Evolutionary conservation across 2,888 invertebrate species (phyloP).

Genomic region (Cheilosia scutellata): DNA sequence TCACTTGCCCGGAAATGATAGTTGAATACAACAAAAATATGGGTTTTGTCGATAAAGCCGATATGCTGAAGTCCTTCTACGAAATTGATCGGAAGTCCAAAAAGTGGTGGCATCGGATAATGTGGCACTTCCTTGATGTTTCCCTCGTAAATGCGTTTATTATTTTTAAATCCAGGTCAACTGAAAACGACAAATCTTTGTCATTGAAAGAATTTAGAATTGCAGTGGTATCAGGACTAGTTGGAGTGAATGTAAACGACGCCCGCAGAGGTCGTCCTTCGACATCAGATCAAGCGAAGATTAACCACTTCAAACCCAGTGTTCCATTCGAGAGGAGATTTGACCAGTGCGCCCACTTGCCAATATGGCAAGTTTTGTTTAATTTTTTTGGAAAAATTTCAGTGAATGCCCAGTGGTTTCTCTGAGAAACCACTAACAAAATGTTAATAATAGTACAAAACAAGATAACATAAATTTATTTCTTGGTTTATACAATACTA

Average conservation of each 20-base stretch:
- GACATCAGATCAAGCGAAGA: no score
- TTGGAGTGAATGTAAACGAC: no score
- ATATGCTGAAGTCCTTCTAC: neutral
- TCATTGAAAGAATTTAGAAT: neutral
- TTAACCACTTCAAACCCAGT: no score
- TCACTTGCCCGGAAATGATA: neutral
- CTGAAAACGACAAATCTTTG: neutral
- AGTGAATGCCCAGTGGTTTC: constrained; percentile 6
- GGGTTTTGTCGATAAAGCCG: neutral
- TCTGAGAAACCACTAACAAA: constrained; percentile 5
- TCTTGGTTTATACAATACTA: neutral
- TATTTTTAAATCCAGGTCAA: neutral
- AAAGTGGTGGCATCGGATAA: constrained; percentile 4
- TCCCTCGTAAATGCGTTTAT: neutral
- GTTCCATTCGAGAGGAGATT: no score
- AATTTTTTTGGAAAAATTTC: constrained; percentile 9
- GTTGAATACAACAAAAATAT: neutral
- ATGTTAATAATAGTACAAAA: constrained; percentile 2
- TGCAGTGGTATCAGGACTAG: no score
- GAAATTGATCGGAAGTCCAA: constrained; percentile 12
- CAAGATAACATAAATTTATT: neutral
- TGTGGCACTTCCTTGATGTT: constrained; percentile 11
- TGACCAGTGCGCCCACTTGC: constrained; percentile 12
- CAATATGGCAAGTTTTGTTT: constrained; percentile 16
- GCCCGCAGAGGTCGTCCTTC: no score